Base-by-base conservation (phyloP, 2,113 vertebrate genomes). In the Chinchilla lanigera region DNA sequence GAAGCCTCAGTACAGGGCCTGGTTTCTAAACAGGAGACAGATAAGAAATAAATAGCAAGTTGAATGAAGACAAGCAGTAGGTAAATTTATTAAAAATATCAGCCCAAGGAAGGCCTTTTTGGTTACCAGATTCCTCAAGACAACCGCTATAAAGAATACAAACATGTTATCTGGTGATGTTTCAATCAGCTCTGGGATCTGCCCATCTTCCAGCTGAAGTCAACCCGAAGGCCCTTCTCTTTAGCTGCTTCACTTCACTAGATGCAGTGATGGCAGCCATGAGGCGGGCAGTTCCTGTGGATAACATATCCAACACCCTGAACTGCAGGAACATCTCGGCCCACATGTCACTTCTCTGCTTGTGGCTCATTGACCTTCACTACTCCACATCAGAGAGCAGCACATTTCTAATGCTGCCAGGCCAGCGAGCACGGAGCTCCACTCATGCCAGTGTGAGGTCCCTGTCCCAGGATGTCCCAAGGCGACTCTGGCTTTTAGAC, bases 81-180 rank as follows among this genome's bases (percentile, higher is more conserved):
- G n/a, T 89, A 91, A 65, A 35, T 81, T 91, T 94, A 95, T 89
- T 88, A 89, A 82, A 86, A 96, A 63, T 78, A 94, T 35, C 52
- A 95, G 24, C 44, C 75, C 7, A 91, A 75, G 50, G 33, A 93
- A 96, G 93, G 54, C 4, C 38, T 96, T 94, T 85, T 60, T 94
- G 65, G 35, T 60, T 90, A 81, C 12, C 93, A 93, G 65, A 89
- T 87, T 82, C 84, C 67, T 90, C 47, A 90, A 90, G 91, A 94
- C 61, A 88, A 94, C 20, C 90, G 38, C 65, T 86, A 80, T 86
- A 67, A 90, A 95, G 89, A 90, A 83, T 26, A 56, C 33, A 90
- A 92, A 67, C 16, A 52, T 19, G 58, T 83, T 95, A 89, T 80
- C 93, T 85, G 56, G 33, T 82, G 56, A 82, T 91, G 30, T 84